Conservation (phyloP, 2,888 invertebrate species). For the Bombyx huttoni region DNA sequence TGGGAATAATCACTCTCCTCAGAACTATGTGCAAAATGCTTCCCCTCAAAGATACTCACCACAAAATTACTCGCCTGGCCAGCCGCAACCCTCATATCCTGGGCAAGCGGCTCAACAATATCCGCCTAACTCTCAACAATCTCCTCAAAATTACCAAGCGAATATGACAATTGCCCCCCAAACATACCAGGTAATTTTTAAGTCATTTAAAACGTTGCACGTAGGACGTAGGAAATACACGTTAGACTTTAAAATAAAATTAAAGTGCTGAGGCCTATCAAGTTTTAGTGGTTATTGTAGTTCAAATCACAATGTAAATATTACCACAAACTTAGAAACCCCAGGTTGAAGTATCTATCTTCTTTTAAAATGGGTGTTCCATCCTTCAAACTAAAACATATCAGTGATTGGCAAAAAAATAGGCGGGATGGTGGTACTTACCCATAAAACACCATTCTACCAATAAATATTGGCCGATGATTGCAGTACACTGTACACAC, state of each 20-base stretch:
- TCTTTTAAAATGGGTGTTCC: too few relatives aligned
- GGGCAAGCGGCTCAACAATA: constrained; percentile 49
- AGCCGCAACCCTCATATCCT: constrained; percentile 40
- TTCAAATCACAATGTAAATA: too few relatives aligned
- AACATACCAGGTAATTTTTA: constrained; percentile 58
- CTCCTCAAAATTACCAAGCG: constrained; percentile 54
- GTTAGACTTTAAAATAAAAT: neutral
- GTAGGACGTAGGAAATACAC: too few relatives aligned
- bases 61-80: constrained; percentile 45
- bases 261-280: neutral
- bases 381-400: too few relatives aligned
- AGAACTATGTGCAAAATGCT: constrained; percentile 47
- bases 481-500: too few relatives aligned
- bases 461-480: too few relatives aligned
- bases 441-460: too few relatives aligned
- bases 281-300: too few relatives aligned
- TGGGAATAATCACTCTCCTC: constrained; percentile 63
- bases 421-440: too few relatives aligned
- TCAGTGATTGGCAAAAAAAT: too few relatives aligned
- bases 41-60: constrained; percentile 57
- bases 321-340: too few relatives aligned
- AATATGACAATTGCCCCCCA: constrained; percentile 62
- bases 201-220: neutral
- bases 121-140: constrained; percentile 53
- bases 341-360: too few relatives aligned